Base-by-base conservation (phyloP, 1,140 invertebrate genomes). In the Atopsyche davidsoni region DNA sequence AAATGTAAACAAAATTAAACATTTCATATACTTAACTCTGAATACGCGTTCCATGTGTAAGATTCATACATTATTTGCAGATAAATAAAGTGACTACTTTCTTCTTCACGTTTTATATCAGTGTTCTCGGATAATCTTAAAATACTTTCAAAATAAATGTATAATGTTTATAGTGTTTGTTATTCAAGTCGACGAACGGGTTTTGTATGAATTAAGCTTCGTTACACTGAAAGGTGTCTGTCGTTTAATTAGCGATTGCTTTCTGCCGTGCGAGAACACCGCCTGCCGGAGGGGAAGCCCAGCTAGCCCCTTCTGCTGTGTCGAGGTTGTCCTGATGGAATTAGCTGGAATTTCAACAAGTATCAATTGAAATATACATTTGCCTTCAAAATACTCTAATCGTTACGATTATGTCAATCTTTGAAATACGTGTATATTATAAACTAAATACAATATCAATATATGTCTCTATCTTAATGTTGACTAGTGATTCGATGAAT, bases 381-480 rank as follows among this genome's bases (percentile, higher is more conserved):
- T 31, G 51, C 51, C 51, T 53, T 53, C 38, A 32, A 43, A 50
- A 50, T 50, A 50, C 48, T 50, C 48, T 28, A 42, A 6, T 25
- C 17, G 19, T 14, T 45, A 42, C n/a, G 39, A 38, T 53, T 13
- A 46, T 41, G 32, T 41, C 4, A 16, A 16, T 40, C 28, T 53
- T 35, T 53, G 18, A 46, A 46, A 53, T 35, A 45, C 32, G 43
- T 46, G 43, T 50, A 28, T 50, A 31, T 38, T 38, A 50, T 50
- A 43, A 28, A 28, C 6, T 7, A 28, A 28, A 28, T 28, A 28
- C 24, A 45, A 43, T 40, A 52, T 46, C 36, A 11, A 39, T 47
- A n/a, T 36, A 46, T 39, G 50, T 57, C 50, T 57, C 42, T 57
- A 57, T 53, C 28, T 57, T 48, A 57, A 57, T 57, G 55, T 57